Base-by-base conservation (phyloP, 2,113 vertebrate species). In the Amblyopsis rosae region DNA sequence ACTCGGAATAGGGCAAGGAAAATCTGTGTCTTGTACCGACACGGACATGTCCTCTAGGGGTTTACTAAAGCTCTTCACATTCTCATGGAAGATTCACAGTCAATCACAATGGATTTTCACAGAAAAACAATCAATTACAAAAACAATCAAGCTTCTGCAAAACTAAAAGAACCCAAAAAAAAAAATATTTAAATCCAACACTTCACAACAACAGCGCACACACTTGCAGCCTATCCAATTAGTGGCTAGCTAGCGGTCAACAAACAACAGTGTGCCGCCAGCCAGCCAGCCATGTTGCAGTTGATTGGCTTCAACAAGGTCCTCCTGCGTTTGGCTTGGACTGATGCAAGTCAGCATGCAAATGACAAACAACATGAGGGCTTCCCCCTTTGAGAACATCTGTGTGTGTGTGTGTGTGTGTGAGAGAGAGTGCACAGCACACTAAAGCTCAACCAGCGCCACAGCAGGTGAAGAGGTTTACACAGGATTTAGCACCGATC, bases 271-370 rank as follows among this genome's bases (percentile, higher is more conserved):
- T 64, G 73, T 81, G 80, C 81, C 83, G 80, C 81, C 83, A 65
- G 78, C 69, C 67, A 81, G 74, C 71, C 69, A 56, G 67, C 69
- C 26, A 48, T 58, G 64, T 69, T 79, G 76, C 77, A 78, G 78
- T 83, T 75, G 62, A 87, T 75, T 77, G 78, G 53, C 75, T 77
- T 77, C 49, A 64, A 82, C 61, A 62, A 72, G 56, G 63, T 60
- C 47, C 16, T 82, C 55, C 75, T 72, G 78, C 72, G 75, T 76
- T 68, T 70, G 67, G 73, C 12, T 2, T 53, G 54, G 60, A 50
- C 45, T 69, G 80, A 81, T 82, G 79, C 71, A 60, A 75, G 70
- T 80, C 78, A 82, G 76, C 88, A 87, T 90, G 86, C 85, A 90
- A 63, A 73, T 79, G 71, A 80, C 67, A 70, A 71, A 79, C 73